Conservation (phyloP, 2,113 vertebrate species). For the Vulpes ferrilata region DNA sequence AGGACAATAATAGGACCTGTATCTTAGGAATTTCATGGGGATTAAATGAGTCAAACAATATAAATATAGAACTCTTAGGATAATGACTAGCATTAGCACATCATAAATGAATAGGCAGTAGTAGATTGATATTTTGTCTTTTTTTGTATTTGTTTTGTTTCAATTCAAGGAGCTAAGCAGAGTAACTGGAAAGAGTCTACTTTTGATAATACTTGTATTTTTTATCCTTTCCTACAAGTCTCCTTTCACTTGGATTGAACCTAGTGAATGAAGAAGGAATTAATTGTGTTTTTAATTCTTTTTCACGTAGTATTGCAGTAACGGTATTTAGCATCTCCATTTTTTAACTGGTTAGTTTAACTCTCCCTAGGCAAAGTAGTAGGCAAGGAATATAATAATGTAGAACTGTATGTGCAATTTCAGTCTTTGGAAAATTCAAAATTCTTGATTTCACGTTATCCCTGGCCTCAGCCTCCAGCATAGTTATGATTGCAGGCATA, state of each 20-base stretch:
- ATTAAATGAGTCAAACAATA: neutral
- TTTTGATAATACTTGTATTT: neutral
- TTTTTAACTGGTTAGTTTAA: slow-evolving; percentile 14
- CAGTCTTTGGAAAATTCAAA: neutral
- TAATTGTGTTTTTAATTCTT: neutral
- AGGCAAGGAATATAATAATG: neutral
- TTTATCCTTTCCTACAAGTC: slow-evolving; percentile 14
- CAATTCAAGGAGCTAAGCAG: slow-evolving; percentile 18
- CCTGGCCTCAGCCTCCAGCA: neutral
- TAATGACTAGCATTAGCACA: neutral
- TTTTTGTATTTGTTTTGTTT: neutral
- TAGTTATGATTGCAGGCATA: slow-evolving; percentile 31
- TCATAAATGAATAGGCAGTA: neutral
- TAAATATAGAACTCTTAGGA: neutral
- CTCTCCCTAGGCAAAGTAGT: neutral
- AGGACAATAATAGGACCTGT: neutral
- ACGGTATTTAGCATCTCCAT: slow-evolving; percentile 27
- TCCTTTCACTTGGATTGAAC: neutral
- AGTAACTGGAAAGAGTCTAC: slow-evolving; percentile 42
- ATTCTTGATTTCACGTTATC: slow-evolving; percentile 29
- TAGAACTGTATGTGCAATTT: neutral
- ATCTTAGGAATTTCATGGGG: neutral
- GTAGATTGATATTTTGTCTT: neutral
- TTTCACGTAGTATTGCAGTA: neutral
- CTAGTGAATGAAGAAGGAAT: slow-evolving; percentile 28